Evolutionary conservation across 2,113 vertebrate species (phyloP).

Genomic region (Coracopsis vasa): DNA sequence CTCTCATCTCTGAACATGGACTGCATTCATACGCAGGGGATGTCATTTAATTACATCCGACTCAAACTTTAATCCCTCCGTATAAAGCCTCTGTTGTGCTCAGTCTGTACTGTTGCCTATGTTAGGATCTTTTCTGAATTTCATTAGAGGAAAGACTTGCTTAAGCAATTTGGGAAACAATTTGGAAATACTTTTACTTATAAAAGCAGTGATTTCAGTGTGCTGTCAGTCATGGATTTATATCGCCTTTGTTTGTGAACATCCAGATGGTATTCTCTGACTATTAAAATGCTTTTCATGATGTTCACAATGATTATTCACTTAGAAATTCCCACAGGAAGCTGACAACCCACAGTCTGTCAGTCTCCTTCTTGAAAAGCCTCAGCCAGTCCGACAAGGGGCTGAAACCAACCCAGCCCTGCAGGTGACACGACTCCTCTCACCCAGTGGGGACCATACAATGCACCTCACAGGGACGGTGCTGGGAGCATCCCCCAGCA

Average conservation of each 20-base stretch:
- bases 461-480: accelerated
- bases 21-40: background rate
- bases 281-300: conserved; percentile 61
- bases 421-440: background rate
- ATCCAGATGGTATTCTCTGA: conserved; percentile 58
- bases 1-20: background rate
- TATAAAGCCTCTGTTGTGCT: conserved; percentile 8
- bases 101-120: background rate
- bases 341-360: conserved; percentile 31
- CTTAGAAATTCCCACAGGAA: conserved; percentile 63
- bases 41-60: conserved; percentile 48
- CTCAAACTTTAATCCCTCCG: background rate
- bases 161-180: conserved; percentile 45
- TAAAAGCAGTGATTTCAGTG: conserved; percentile 37
- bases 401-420: background rate
- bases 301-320: conserved; percentile 59
- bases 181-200: conserved; percentile 49
- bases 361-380: conserved; percentile 24
- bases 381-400: background rate
- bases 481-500: accelerated
- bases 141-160: conserved; percentile 41
- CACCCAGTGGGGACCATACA: accelerated
- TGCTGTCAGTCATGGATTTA: conserved; percentile 32
- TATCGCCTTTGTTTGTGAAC: conserved; percentile 52
- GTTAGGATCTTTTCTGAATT: conserved; percentile 21